Base-by-base conservation (phyloP, 2,797 vertebrate species). In the Sphenodon punctatus region DNA sequence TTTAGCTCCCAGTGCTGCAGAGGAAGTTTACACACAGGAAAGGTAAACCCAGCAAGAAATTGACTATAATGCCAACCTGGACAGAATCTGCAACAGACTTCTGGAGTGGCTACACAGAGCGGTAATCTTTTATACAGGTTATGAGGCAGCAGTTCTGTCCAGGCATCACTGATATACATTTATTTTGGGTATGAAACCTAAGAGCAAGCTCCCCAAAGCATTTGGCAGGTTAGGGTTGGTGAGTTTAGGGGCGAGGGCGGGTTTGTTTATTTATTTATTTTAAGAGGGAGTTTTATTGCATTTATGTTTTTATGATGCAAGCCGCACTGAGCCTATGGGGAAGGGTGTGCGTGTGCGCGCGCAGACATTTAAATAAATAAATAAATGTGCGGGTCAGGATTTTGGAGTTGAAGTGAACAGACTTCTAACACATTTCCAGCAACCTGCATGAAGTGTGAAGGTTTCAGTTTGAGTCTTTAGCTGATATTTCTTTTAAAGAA, bases 1-100 rank as follows among this genome's bases (percentile, higher is more conserved):
- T 90, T 89, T 89, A 87, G 79, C 64, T 72, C 82, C 81, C 68
- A 75, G 65, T 61, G 56, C 78, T 82, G 77, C 73, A 63, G 1
- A 74, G n/a, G 67, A 87, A 82, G 38, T 75, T 79, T 4, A 22
- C 80, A 75, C 73, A 60, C 14, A 69, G 46, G 38, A 43, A 66
- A 87, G 75, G 81, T 32, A 82, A 86, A 91, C 63, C 67, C 65
- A 84, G 89, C 53, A 13, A 60, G 75, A 75, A 90, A 83, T 0
- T 83, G 79, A 68, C 75, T 90, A 70, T 75, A 48, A 17, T 16
- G 49, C 78, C 77, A 72, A 81, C 66, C 22, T 74, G n/a, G 38
- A 58, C 7, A 34, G 69, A 78, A 75, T 25, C 58, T 82, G 71
- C 16, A 80, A 75, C 49, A 59, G 38, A 89, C 63, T 73, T 66